phyloP scores from a whole-genome alignment of 2,113 vertebrate species.

The Cromileptes altivelis region DNA sequence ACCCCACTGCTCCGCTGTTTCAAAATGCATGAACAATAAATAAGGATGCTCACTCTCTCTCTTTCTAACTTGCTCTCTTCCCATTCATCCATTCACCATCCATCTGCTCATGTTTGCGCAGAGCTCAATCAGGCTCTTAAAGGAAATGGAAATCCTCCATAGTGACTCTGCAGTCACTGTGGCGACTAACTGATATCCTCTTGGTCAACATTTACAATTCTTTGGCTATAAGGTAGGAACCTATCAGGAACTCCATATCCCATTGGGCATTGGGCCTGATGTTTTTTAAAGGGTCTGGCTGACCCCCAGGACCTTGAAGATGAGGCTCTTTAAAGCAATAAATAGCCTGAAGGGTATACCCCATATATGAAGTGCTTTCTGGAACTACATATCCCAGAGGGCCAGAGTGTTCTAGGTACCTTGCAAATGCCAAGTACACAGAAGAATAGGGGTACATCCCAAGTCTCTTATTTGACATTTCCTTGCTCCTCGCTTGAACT shows the following conservation, averaged over 20 bases:
- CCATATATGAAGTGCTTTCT: conserved; percentile 2
- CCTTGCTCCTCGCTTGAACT: too few relatives aligned
- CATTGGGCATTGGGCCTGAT: conserved; percentile 55
- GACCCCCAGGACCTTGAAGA: conserved; percentile 56
- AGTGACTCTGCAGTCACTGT: conserved; percentile 71
- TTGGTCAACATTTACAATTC: conserved; percentile 85
- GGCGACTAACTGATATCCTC: conserved; percentile 83
- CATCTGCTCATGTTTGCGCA: conserved; percentile 74
- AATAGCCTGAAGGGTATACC: neutral
- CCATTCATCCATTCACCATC: conserved; percentile 43
- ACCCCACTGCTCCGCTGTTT: conserved; percentile 73
- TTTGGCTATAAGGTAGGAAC: conserved; percentile 77
- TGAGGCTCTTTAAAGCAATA: conserved; percentile 28
- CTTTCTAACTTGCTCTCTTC: conserved; percentile 7
- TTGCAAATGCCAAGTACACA: neutral
- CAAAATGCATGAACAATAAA: conserved; percentile 84
- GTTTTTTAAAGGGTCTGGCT: conserved; percentile 56
- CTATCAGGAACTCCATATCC: conserved; percentile 83
- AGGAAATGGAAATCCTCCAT: conserved; percentile 82
- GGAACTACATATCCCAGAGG: conserved; percentile 11
- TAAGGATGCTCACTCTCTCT: conserved; percentile 62
- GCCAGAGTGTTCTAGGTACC: neutral
- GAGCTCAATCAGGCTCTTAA: conserved; percentile 76
- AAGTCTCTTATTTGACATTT: too few relatives aligned
- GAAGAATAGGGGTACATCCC: neutral